Evolutionary conservation across 1,140 invertebrate genomes (phyloP), one percentile per base, ranked within the genome.

Genomic region (Amyelois transitella): DNA sequence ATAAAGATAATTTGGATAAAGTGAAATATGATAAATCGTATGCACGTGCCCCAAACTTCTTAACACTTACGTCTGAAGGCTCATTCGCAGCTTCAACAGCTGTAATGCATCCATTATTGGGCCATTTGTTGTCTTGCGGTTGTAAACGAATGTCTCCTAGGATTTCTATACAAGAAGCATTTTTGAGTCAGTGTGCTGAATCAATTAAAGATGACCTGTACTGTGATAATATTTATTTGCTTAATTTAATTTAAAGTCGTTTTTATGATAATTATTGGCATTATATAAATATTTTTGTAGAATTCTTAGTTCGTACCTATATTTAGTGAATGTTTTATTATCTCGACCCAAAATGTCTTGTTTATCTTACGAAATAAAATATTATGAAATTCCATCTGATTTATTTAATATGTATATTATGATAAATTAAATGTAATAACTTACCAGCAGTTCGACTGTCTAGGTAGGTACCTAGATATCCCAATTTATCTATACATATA

Each of bases 211-310:
- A 77, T 55, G 74, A 86, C 52, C 20, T 67, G n/a, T 81, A 81
- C 64, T 86, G 82, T 62, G 72, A 77, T 47, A 81, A 72, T 56
- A 77, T 85, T 69, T 67, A 64, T 77, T 53, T 75, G 58, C 61
- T 72, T 71, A 74, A 64, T 62, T 65, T 66, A 55, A 44, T 52
- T 61, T 54, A 22, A 52, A 56, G 21, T 65, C 62, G 58, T 49
- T 20, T 54, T 62, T 51, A 21, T 55, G 59, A 44, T 63, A 43
- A 38, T 67, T 58, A 48, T 60, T 66, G 22, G 66, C 48, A 55
- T 63, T 57, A 20, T 56, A 47, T 38, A 51, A 50, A 52, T 20
- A 38, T 58, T 48, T 51, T 24, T 19, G 55, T 61, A 45, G 47
- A 25, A 43, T 53, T 12, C 2, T 49, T 21, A 22, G n/a, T n/a